Evolutionary conservation across 1,140 invertebrate species (phyloP).

Genomic region (Oppia nitens): DNA sequence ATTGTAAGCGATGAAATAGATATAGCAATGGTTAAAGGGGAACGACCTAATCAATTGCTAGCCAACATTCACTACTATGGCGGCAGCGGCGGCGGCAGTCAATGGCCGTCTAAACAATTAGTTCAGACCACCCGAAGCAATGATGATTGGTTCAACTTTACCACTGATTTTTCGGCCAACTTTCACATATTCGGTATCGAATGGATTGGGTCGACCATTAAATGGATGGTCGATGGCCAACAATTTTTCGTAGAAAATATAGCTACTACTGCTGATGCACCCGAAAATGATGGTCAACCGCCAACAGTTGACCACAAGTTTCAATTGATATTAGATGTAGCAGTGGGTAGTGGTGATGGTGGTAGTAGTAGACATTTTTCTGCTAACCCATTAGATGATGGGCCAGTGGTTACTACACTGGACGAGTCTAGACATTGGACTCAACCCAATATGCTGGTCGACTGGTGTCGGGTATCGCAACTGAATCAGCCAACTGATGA

Average conservation of each 20-base stretch:
- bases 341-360: conserved; percentile 24
- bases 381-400: conserved; percentile 21
- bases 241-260: not conserved
- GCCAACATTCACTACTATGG: not conserved
- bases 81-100: not conserved
- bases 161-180: conserved; percentile 14
- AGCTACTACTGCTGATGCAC: not conserved
- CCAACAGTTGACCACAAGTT: conserved; percentile 19
- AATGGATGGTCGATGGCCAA: conserved; percentile 18
- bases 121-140: not conserved
- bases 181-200: conserved; percentile 26
- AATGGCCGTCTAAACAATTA: no score
- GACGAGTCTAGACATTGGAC: conserved; percentile 3
- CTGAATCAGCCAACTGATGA: no score
- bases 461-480: conserved; percentile 16
- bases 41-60: not conserved
- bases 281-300: not conserved
- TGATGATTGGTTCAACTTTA: not conserved
- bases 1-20: conserved; percentile 7
- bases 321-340: conserved; percentile 24
- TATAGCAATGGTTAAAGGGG: not conserved
- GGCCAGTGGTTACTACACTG: conserved; percentile 2
- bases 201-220: conserved; percentile 25
- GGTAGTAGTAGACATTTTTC: no score
- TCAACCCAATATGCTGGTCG: conserved; percentile 13